Conservation (phyloP, 1,140 invertebrate species). For the Drosophila simulans region DNA sequence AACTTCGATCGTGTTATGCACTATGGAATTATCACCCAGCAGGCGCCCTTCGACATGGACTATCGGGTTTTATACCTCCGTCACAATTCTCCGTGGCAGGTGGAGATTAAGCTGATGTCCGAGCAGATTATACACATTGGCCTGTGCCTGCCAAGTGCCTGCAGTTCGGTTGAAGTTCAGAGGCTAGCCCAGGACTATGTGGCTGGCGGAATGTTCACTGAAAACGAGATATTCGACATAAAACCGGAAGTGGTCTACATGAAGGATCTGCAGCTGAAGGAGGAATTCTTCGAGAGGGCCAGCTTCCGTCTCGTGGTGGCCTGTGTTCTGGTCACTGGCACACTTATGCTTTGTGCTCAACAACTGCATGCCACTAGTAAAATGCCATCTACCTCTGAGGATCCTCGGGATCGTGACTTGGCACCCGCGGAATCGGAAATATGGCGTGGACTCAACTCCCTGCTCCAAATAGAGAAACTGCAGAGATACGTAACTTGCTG, state of each 20-base stretch:
- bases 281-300: constrained; percentile 65
- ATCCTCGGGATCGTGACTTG: constrained; percentile 20
- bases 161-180: constrained; percentile 63
- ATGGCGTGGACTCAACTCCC: constrained; percentile 55
- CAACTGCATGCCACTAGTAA: constrained; percentile 50
- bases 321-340: constrained; percentile 57
- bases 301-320: constrained; percentile 71
- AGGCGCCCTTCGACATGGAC: constrained; percentile 79
- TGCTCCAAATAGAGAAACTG: constrained; percentile 44
- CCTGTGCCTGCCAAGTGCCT: constrained; percentile 76
- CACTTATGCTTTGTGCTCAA: constrained; percentile 67
- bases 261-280: constrained; percentile 77
- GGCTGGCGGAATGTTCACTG: constrained; percentile 55
- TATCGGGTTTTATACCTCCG: constrained; percentile 78
- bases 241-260: constrained; percentile 76
- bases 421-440: constrained; percentile 69
- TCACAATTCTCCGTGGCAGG: constrained; percentile 83
- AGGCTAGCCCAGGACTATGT: constrained; percentile 68
- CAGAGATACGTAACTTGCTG: constrained; percentile 72
- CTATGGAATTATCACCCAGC: constrained; percentile 72
- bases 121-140: constrained; percentile 83
- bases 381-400: not conserved
- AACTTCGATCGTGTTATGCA: constrained; percentile 82
- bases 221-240: constrained; percentile 78
- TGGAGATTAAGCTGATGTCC: constrained; percentile 83